Percentiles rank a stretch among this genome's conserved stretches.
Evolutionary conservation across 2,888 invertebrate genomes (phyloP).

Genomic region (Drosophila fulvimacula): DNA sequence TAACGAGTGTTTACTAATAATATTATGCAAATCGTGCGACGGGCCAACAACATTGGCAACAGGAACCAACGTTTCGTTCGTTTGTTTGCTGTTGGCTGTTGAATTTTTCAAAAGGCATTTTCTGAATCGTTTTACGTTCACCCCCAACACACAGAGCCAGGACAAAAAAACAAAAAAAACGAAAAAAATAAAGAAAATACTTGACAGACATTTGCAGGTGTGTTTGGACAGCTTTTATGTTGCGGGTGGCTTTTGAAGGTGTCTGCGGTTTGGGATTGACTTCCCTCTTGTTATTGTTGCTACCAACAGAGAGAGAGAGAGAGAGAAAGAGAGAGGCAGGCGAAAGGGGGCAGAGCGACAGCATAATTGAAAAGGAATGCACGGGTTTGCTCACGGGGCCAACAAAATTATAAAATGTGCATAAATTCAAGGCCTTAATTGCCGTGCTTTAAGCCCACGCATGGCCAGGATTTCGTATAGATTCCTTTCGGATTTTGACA

Average conservation of each 20-base stretch:
- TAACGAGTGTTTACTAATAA: constrained; percentile 81
- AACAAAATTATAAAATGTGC: constrained; percentile 59
- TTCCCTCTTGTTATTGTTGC: constrained; percentile 37
- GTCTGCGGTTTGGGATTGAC: constrained; percentile 30
- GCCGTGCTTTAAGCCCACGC: constrained; percentile 35
- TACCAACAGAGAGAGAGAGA: constrained; percentile 56
- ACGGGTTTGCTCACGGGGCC: constrained; percentile 34
- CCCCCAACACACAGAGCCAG: constrained; percentile 3
- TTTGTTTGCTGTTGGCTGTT: constrained; percentile 52
- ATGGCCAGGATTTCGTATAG: constrained; percentile 18
- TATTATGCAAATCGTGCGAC: constrained; percentile 77
- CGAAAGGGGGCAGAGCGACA: constrained; percentile 41
- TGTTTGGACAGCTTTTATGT: constrained; percentile 52
- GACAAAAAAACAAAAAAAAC: constrained; percentile 4
- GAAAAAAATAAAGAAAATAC: constrained; percentile 29
- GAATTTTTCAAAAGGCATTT: constrained; percentile 77
- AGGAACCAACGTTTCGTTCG: constrained; percentile 44
- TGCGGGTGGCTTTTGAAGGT: constrained; percentile 29
- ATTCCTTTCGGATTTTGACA: constrained; percentile 46
- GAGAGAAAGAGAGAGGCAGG: neutral
- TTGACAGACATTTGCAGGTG: constrained; percentile 71
- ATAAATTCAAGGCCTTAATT: constrained; percentile 70
- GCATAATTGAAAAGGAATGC: constrained; percentile 76
- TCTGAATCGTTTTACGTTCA: constrained; percentile 65
- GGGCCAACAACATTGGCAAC: constrained; percentile 44